Conservation (phyloP, 2,888 invertebrate species). For the Tribolium freemani region DNA sequence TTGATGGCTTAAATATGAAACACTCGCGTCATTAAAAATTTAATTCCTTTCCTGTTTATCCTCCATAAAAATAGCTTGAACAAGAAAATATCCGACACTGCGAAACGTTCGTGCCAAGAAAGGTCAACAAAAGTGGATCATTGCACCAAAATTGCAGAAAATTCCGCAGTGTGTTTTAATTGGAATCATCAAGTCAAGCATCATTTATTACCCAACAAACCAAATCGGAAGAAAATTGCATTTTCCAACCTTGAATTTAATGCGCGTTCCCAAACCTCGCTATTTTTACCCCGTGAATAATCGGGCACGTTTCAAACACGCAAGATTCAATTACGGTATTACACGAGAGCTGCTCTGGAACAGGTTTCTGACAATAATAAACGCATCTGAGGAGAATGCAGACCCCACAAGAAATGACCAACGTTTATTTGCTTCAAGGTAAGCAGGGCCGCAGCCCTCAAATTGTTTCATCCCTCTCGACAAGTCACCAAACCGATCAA, state of each 20-base stretch:
- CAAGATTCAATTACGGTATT: conserved; percentile 32
- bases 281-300: conserved; percentile 15
- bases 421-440: conserved; percentile 2
- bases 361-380: conserved; percentile 27
- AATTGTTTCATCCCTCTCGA: background rate
- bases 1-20: conserved; percentile 5
- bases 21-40: conserved; percentile 8
- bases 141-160: conserved; percentile 6
- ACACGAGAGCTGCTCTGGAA: conserved; percentile 19
- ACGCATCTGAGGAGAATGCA: conserved; percentile 4
- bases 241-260: conserved; percentile 10
- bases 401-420: conserved; percentile 11
- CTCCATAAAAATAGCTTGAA: conserved; percentile 4
- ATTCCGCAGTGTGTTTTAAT: background rate
- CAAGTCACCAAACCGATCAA: conserved; percentile 4
- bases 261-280: conserved; percentile 1
- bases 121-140: conserved; percentile 9
- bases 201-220: conserved; percentile 7
- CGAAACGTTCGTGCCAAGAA: background rate
- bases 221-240: background rate
- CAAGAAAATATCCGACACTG: background rate
- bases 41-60: conserved; percentile 24
- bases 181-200: conserved; percentile 2
- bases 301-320: background rate
- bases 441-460: background rate